Conservation (phyloP, 2,888 invertebrate species). For the Apantesis nais region DNA sequence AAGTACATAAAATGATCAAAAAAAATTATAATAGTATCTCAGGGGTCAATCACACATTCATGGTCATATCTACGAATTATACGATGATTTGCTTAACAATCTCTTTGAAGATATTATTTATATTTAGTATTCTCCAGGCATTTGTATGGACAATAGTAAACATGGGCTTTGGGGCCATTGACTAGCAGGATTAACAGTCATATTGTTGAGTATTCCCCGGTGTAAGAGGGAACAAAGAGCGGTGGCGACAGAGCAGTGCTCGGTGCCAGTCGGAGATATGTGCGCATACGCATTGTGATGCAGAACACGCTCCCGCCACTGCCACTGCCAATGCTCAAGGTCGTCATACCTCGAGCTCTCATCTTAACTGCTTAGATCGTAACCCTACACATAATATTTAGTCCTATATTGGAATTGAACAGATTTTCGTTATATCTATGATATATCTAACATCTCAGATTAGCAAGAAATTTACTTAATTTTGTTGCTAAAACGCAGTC, state of each 20-base stretch:
- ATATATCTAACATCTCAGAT: neutral
- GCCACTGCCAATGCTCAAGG: slow-evolving; percentile 69
- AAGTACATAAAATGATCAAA: too few relatives aligned
- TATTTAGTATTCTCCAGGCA: slow-evolving; percentile 49
- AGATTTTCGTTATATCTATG: neutral
- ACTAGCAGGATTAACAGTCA: slow-evolving; percentile 48
- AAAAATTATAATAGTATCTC: too few relatives aligned
- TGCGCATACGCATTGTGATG: slow-evolving; percentile 62
- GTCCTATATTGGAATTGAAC: neutral
- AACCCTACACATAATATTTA: slow-evolving; percentile 13
- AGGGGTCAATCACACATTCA: slow-evolving; percentile 43
- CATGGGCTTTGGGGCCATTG: slow-evolving; percentile 59
- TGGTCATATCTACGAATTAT: slow-evolving; percentile 44
- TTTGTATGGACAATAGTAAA: slow-evolving; percentile 53
- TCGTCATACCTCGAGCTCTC: slow-evolving; percentile 53
- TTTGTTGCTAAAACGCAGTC: neutral
- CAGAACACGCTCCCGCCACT: slow-evolving; percentile 61
- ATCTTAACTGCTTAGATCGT: slow-evolving; percentile 23
- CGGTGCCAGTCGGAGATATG: slow-evolving; percentile 56
- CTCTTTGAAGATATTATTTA: slow-evolving; percentile 35
- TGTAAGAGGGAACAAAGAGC: slow-evolving; percentile 62
- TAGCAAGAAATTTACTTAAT: neutral
- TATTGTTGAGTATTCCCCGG: slow-evolving; percentile 55
- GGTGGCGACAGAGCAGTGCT: slow-evolving; percentile 36
- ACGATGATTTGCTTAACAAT: slow-evolving; percentile 49